A percentile compares a stretch with the other conserved stretches of the same genome.
These are phyloP conservation scores for Aurelia sp. DNA, from an alignment of 30 jellyfish, hydroid and myxozoan species.

Conservation along the genomic window DNA sequence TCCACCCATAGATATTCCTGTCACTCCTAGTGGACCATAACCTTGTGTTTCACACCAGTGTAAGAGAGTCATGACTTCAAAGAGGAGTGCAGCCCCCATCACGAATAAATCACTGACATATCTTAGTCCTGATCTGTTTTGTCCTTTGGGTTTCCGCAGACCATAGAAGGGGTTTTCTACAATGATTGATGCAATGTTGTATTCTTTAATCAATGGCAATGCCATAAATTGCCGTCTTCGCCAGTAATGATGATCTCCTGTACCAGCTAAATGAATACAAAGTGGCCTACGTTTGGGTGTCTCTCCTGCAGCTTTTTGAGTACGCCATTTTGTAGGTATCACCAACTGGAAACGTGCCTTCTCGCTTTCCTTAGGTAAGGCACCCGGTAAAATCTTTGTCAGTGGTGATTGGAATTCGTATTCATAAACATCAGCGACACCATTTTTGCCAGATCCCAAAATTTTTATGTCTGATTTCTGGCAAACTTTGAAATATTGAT, in stretches of 20 bases:
- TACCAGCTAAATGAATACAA: constrained; percentile 90
- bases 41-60: constrained; percentile 90
- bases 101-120: constrained; percentile 90
- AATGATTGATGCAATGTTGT: constrained; percentile 79
- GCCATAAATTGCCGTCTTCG: constrained; percentile 91
- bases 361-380: constrained; percentile 90
- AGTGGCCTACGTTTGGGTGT: constrained; percentile 48
- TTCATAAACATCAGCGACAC: constrained; percentile 57
- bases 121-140: constrained; percentile 81
- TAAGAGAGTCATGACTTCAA: constrained; percentile 76
- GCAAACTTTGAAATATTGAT: constrained; percentile 42
- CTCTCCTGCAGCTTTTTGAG: neutral
- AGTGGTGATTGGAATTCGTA: constrained; percentile 89
- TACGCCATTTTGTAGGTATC: constrained; percentile 69
- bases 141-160: constrained; percentile 83
- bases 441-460: constrained; percentile 50
- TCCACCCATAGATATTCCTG: constrained; percentile 97
- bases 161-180: constrained; percentile 96
- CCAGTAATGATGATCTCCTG: constrained; percentile 97
- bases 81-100: constrained; percentile 91
- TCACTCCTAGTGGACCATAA: constrained; percentile 90
- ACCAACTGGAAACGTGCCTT: constrained; percentile 78
- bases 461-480: constrained; percentile 59
- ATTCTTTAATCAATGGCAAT: constrained; percentile 78
- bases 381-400: constrained; percentile 72